Evolutionary conservation across 2,888 invertebrate species (phyloP).

Genomic region (Cryptocephalus moraei): DNA sequence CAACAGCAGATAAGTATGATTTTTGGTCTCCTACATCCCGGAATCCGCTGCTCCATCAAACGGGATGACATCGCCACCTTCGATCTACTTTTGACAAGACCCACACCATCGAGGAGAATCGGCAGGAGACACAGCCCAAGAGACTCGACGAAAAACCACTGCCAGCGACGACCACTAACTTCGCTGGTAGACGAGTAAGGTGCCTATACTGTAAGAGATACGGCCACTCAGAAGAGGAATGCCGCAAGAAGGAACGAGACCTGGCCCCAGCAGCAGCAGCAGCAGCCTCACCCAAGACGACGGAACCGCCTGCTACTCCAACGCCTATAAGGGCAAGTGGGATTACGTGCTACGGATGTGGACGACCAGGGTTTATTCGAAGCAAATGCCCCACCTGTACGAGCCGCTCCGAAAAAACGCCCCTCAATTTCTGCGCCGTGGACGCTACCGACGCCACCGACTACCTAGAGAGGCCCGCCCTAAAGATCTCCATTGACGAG

Average conservation of each 20-base stretch:
- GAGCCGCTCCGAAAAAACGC: too few relatives aligned
- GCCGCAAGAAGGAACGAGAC: background rate
- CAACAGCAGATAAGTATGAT: too few relatives aligned
- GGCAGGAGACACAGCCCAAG: background rate
- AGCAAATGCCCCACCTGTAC: background rate
- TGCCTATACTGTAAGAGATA: background rate
- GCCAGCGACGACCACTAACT: background rate
- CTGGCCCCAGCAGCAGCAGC: too few relatives aligned
- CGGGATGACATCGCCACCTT: background rate
- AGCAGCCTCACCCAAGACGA: too few relatives aligned
- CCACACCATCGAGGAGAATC: background rate
- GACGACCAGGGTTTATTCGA: background rate
- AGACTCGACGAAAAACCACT: background rate
- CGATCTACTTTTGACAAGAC: background rate
- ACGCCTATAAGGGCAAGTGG: background rate
- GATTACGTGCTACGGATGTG: background rate
- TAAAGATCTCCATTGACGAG: background rate
- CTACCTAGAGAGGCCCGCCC: background rate
- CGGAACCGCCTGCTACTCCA: background rate
- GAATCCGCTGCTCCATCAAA: too few relatives aligned
- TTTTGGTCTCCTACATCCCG: too few relatives aligned
- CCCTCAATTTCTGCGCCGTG: background rate
- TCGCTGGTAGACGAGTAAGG: background rate
- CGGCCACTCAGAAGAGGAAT: background rate
- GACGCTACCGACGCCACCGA: background rate